phyloP scores from a whole-genome alignment of 35 echinoderm and acorn worm genomes.

The Hemicentrotus pulcherrimus region DNA sequence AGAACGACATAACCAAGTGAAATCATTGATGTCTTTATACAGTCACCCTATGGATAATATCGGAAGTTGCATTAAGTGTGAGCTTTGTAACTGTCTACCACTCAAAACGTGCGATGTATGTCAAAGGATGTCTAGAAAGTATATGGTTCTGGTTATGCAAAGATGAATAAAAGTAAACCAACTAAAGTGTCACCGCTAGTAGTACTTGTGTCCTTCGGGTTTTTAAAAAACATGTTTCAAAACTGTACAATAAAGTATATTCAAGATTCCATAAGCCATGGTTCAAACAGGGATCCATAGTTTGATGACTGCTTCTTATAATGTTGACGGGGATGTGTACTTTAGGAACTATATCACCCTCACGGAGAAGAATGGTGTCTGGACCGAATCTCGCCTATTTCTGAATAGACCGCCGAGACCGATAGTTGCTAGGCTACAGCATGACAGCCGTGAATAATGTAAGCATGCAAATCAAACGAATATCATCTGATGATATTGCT shows the following conservation, averaged over 20 bases:
- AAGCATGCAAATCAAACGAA: background rate
- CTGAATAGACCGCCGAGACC: background rate
- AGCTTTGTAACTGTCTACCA: no score
- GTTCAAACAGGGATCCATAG: background rate
- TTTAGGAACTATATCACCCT: background rate
- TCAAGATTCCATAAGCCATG: background rate
- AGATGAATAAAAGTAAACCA: no score
- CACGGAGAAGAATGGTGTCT: background rate
- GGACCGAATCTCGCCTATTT: background rate
- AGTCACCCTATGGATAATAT: no score
- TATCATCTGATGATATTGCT: background rate
- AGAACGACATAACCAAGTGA: no score
- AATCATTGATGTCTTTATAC: no score
- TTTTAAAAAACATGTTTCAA: no score
- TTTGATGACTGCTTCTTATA: background rate
- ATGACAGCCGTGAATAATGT: background rate
- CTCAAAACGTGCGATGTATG: no score
- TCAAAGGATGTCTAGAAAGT: no score
- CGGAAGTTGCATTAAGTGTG: no score
- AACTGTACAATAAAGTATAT: background rate
- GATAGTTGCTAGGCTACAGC: background rate
- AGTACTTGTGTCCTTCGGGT: no score
- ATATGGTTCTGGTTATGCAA: no score
- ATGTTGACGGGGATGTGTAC: background rate
- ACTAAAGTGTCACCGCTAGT: no score